A percentile compares a stretch with the other conserved stretches of the same genome.
phyloP scores from a whole-genome alignment of 2,113 vertebrate genomes.

The Platysteira castanea region DNA sequence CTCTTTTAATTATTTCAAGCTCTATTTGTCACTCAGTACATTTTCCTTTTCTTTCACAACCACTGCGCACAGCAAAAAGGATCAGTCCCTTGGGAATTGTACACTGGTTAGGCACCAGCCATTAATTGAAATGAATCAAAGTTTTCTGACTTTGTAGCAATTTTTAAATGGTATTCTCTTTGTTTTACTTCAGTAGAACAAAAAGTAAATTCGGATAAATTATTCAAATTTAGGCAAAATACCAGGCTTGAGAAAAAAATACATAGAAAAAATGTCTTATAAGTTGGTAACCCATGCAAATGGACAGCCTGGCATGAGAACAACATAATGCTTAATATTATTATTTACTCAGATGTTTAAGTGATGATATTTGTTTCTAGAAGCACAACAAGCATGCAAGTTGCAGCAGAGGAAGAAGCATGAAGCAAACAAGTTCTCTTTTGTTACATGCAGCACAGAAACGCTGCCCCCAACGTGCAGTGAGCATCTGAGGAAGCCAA shows the following conservation, averaged over 20 bases:
- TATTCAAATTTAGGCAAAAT: not conserved
- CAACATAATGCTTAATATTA: not conserved
- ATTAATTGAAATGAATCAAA: not conserved
- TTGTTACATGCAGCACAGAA: not conserved
- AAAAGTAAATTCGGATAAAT: not conserved
- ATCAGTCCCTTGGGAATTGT: not conserved
- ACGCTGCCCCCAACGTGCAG: fast-evolving
- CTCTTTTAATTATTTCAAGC: slow-evolving; percentile 18
- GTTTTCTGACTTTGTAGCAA: not conserved
- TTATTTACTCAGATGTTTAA: not conserved
- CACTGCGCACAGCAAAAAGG: not conserved
- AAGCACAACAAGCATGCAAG: not conserved
- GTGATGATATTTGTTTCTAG: not conserved
- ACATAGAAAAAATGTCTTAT: not conserved
- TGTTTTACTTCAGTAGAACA: not conserved
- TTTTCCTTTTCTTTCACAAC: slow-evolving; percentile 26
- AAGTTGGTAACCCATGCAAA: not conserved
- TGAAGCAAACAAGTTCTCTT: not conserved
- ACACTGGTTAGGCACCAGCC: not conserved
- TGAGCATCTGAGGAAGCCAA: not conserved
- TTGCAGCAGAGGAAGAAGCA: not conserved
- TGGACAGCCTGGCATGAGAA: not conserved
- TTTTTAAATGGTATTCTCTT: not conserved
- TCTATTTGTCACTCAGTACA: not conserved
- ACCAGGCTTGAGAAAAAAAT: not conserved